A percentile compares a stretch with the other conserved stretches of the same genome.
Evolutionary conservation across 2,113 vertebrate genomes (phyloP).

Genomic region (Hippocampus comes): DNA sequence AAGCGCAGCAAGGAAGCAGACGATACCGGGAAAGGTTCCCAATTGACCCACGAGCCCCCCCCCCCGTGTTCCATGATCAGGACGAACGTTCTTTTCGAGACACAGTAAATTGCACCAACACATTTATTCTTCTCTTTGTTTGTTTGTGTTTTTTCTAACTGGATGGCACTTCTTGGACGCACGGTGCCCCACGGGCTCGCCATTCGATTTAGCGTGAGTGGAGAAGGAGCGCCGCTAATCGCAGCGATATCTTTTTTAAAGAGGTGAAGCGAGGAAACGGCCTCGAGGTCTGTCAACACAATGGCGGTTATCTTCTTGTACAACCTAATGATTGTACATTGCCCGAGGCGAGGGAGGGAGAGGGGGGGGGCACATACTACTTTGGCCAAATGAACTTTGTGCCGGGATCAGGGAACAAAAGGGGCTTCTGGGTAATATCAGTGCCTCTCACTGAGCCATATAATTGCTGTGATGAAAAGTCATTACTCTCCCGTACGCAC

Average conservation of each 20-base stretch:
- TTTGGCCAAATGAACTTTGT: conserved; percentile 49
- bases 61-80: conserved; percentile 32
- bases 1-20: conserved; percentile 28
- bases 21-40: conserved; percentile 6
- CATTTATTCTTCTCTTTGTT: conserved; percentile 32
- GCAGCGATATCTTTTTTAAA: conserved; percentile 66
- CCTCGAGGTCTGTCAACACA: conserved; percentile 63
- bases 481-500: conserved; percentile 26
- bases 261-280: conserved; percentile 57
- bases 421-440: conserved; percentile 44
- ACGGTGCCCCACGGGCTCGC: conserved; percentile 63
- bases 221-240: conserved; percentile 55
- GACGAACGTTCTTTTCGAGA: conserved; percentile 41
- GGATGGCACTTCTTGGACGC: conserved; percentile 49
- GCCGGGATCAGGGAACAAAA: conserved; percentile 43
- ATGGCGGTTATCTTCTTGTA: conserved; percentile 65
- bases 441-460: conserved; percentile 35
- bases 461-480: conserved; percentile 49
- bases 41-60: conserved; percentile 21
- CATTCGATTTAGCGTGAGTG: conserved; percentile 47
- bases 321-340: conserved; percentile 67
- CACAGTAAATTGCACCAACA: conserved; percentile 45
- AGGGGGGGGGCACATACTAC: conserved; percentile 38
- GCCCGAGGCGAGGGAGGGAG: conserved; percentile 52
- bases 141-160: conserved; percentile 33